phyloP scores from a whole-genome alignment of 2,797 vertebrate species.

The Buphagus erythrorhynchus region DNA sequence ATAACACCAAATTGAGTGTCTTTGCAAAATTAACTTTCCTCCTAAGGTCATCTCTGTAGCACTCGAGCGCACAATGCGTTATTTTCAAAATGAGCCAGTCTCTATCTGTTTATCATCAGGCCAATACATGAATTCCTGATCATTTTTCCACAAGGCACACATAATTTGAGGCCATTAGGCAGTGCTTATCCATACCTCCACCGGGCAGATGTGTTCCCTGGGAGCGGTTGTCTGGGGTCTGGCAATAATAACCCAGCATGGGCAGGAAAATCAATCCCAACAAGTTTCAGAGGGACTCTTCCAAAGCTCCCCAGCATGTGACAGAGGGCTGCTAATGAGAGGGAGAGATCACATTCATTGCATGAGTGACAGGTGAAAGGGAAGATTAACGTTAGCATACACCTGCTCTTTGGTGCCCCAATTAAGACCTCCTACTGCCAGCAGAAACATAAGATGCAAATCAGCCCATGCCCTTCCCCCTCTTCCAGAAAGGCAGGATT shows the following conservation, averaged over 20 bases:
- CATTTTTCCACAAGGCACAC: constrained; percentile 16
- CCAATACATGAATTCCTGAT: not conserved
- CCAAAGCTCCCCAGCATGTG: constrained; percentile 78
- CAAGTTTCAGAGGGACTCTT: constrained; percentile 89
- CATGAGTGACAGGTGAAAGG: constrained; percentile 80
- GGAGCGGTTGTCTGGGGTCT: constrained; percentile 77
- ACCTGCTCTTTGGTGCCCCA: constrained; percentile 84
- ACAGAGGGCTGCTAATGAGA: constrained; percentile 87
- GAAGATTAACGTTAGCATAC: constrained; percentile 78
- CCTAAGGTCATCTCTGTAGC: constrained; percentile 21
- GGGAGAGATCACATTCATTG: constrained; percentile 80
- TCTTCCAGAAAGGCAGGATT: constrained; percentile 43
- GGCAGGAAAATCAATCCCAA: constrained; percentile 90
- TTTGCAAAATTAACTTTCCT: constrained; percentile 39
- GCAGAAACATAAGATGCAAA: constrained; percentile 83
- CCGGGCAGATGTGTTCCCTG: constrained; percentile 37
- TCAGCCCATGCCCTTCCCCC: constrained; percentile 55
- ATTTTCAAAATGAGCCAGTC: not conserved
- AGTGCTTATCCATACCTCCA: not conserved
- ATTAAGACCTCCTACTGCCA: constrained; percentile 88
- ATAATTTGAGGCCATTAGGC: constrained; percentile 44
- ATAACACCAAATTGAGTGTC: constrained; percentile 41
- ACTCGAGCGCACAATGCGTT: not conserved
- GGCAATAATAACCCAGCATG: constrained; percentile 82
- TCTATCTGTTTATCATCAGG: not conserved